Evolutionary conservation across 2,113 vertebrate species (phyloP), one percentile per base, ranked within the genome.

Genomic region (Crocuta crocuta): DNA sequence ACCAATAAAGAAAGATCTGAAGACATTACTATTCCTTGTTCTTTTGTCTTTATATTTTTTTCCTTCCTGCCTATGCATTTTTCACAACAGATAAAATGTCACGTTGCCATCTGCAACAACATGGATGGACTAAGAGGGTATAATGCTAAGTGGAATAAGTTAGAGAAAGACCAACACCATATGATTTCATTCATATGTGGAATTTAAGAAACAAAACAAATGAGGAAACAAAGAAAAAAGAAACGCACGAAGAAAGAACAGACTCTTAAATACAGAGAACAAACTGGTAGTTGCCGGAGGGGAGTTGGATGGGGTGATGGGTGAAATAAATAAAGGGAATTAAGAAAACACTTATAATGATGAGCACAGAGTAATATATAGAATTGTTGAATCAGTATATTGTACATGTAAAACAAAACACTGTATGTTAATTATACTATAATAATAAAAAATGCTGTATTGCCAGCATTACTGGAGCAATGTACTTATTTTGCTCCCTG

Each of bases 21-120:
- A 78, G 76, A 95, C 19, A 92, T 79, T 89, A 96, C 43, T 87
- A 97, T 33, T 76, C 43, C 13, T 19, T 84, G 83, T 90, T 55
- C 24, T 61, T 79, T 78, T 48, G 15, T 90, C 39, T 97, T 91
- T 94, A 81, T 19, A 35, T 73, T 92, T 87, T 80, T 84, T 24
- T 63, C n/a, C 23, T 66, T 73, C 35, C 80, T 92, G 65, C n/a
- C 80, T 92, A 76, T 58, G 19, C 5, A 35, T 76, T 96, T 96
- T 86, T 71, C 50, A 66, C 5, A 93, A 94, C 12, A 94, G 9
- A 86, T 10, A 83, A 45, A n/a, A 76, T 65, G 8, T 43, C 79
- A 15, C 9, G 10, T 17, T 78, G 70, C 19, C 70, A 39, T 73
- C 12, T 73, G 35, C 19, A 23, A 73, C 70, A 73, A 73, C 70